phyloP scores from a whole-genome alignment of 2,113 vertebrate species.

The Chaetura pelagica region DNA sequence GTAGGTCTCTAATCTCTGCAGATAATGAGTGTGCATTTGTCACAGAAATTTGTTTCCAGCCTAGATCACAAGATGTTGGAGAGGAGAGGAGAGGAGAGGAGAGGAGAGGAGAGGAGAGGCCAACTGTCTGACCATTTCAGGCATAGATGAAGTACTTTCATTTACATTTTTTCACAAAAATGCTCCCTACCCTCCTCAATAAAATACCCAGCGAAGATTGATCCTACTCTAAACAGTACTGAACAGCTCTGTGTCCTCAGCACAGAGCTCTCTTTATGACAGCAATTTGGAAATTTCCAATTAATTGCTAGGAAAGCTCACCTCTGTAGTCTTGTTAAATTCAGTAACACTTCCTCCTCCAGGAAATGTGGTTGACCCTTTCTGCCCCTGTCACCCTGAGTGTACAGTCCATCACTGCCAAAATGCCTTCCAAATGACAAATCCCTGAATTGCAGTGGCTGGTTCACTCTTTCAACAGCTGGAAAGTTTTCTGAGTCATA shows the following conservation, averaged over 20 bases:
- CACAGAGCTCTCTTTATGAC: background rate
- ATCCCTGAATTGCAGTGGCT: background rate
- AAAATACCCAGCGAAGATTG: background rate
- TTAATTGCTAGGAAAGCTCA: background rate
- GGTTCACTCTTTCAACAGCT: background rate
- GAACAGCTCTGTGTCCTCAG: background rate
- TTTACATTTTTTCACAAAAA: background rate
- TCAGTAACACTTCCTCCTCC: background rate
- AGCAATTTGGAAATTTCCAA: background rate
- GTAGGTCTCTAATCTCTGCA: constrained; percentile 47
- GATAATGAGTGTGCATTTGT: constrained; percentile 48
- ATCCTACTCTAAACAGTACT: background rate
- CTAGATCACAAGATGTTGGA: constrained; percentile 25
- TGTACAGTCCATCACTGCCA: background rate
- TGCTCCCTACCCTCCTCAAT: fast-evolving
- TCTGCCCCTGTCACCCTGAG: background rate
- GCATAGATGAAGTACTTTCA: background rate
- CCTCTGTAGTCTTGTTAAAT: background rate
- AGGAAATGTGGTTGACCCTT: background rate
- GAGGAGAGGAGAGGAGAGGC: background rate
- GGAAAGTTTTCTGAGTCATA: background rate
- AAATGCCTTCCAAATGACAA: background rate
- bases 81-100: background rate
- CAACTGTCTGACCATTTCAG: background rate
- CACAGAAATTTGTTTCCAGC: constrained; percentile 55